Conservation (phyloP, 1,140 invertebrate genomes). For the Drosophila aff. region DNA sequence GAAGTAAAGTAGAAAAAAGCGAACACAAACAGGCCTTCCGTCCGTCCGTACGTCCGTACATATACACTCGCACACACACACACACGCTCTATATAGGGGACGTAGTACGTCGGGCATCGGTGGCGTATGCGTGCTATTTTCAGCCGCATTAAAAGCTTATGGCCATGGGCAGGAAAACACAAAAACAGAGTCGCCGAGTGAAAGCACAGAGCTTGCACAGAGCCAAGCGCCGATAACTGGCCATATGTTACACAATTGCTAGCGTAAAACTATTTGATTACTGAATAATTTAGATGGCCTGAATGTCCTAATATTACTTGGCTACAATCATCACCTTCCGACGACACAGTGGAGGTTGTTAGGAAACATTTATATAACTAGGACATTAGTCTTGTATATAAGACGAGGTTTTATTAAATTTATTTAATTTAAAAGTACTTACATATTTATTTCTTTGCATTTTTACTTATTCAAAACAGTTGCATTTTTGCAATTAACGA, state of each 20-base stretch:
- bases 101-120: conserved; percentile 56
- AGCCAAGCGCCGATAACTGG: conserved; percentile 40
- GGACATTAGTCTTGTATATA: neutral
- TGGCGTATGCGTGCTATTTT: conserved; percentile 83
- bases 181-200: conserved; percentile 33
- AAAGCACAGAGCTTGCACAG: conserved; percentile 47
- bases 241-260: conserved; percentile 41
- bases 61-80: neutral
- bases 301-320: conserved; percentile 12
- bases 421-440: neutral
- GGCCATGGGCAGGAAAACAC: conserved; percentile 53
- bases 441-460: neutral
- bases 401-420: neutral
- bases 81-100: conserved; percentile 23
- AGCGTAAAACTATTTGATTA: conserved; percentile 13
- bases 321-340: neutral
- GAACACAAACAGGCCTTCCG: conserved; percentile 22
- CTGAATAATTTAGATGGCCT: conserved; percentile 27
- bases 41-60: conserved; percentile 6
- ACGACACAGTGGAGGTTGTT: neutral
- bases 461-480: too few relatives aligned
- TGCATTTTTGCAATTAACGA: neutral
- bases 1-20: conserved; percentile 18
- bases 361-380: too few relatives aligned
- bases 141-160: conserved; percentile 75